Conservation (phyloP, 2,888 invertebrate species). For the Gryllus longicercus region DNA sequence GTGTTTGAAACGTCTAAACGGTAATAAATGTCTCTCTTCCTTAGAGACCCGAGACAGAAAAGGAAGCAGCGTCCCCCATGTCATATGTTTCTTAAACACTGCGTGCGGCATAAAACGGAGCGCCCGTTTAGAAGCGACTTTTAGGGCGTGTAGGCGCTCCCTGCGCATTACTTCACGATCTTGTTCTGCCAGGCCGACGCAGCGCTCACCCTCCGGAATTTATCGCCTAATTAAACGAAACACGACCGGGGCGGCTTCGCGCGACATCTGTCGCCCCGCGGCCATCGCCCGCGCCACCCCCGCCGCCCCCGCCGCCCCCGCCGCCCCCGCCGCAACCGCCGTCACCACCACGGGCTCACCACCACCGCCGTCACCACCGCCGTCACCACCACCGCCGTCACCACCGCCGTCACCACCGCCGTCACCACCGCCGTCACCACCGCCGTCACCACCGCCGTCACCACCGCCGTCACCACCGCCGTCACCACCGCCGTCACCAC, state of each 20-base stretch:
- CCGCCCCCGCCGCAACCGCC: not conserved
- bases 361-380: too few relatives aligned
- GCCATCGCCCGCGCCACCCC: not conserved
- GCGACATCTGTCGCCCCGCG: not conserved
- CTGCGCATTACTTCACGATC: not conserved
- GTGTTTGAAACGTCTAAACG: too few relatives aligned
- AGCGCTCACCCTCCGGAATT: not conserved
- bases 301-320: not conserved
- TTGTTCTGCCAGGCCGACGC: not conserved
- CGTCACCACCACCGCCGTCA: too few relatives aligned
- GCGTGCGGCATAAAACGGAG: too few relatives aligned
- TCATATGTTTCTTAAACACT: too few relatives aligned
- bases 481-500: too few relatives aligned
- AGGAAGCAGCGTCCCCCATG: too few relatives aligned
- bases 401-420: not conserved
- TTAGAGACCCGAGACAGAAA: too few relatives aligned
- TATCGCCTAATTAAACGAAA: slow-evolving; percentile 17
- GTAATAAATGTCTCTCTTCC: too few relatives aligned
- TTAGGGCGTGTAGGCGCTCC: not conserved
- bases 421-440: not conserved
- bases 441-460: too few relatives aligned
- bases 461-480: not conserved
- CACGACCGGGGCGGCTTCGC: not conserved
- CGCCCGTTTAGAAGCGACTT: too few relatives aligned
- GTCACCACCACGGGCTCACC: not conserved